These are phyloP conservation scores for Phrynocephalus guinanensis DNA, from an alignment of 2,797 vertebrate species.

Conservation along the genomic window DNA sequence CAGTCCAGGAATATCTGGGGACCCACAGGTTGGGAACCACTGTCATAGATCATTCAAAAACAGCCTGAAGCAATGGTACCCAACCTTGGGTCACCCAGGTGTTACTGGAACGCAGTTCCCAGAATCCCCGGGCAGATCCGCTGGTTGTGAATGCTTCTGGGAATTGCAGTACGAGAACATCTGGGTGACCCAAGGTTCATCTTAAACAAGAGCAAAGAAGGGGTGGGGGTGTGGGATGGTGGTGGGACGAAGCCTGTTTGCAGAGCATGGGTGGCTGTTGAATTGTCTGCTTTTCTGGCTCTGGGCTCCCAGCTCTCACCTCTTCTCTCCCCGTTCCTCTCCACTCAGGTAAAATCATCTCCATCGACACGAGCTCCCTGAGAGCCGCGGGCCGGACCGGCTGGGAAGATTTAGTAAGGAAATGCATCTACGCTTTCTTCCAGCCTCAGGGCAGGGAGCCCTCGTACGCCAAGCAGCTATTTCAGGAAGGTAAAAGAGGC, in stretches of 20 bases:
- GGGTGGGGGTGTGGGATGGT: neutral
- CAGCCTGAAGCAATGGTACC: too few species aligned
- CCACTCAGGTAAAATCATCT: constrained; percentile 93
- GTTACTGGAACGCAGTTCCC: too few species aligned
- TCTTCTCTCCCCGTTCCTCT: constrained; percentile 15
- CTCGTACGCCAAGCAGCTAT: constrained; percentile 94
- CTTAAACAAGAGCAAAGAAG: neutral
- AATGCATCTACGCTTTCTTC: constrained; percentile 98
- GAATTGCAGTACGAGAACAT: neutral
- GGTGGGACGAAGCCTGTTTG: too few species aligned
- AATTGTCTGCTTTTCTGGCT: neutral
- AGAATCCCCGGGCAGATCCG: too few species aligned
- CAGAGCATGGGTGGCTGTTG: neutral
- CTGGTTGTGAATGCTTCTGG: too few species aligned
- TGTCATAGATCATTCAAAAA: too few species aligned
- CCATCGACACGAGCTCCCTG: constrained; percentile 94
- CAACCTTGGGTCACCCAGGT: too few species aligned
- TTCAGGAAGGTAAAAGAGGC: constrained; percentile 89
- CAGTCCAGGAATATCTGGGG: too few species aligned
- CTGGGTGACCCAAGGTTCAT: neutral
- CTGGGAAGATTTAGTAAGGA: constrained; percentile 96
- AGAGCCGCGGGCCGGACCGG: constrained; percentile 91
- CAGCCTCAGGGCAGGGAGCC: constrained; percentile 94
- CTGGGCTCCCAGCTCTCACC: neutral
- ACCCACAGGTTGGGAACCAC: too few species aligned